Base-by-base conservation (phyloP, 2,888 invertebrate species). In the Timema podura region DNA sequence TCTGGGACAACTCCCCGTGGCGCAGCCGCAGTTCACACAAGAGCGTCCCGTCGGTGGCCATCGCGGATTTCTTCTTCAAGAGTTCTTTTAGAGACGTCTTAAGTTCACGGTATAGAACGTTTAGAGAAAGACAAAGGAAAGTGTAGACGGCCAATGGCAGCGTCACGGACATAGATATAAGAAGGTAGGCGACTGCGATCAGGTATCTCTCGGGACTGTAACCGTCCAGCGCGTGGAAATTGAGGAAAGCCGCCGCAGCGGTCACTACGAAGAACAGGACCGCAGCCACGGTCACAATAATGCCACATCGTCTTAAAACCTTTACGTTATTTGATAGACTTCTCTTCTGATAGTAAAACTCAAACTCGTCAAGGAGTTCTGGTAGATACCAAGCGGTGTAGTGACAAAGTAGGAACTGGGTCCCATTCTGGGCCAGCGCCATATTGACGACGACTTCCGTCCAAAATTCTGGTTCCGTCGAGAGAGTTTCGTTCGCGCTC, bases 371-470 rank as follows among this genome's bases (percentile, higher is more conserved):
- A 8, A 61, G 30, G 11, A 61, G 16, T 5, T 10, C 2, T 9
- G 61, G 61, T 13, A 61, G 30, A 30, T 30, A 10, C 16, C 44
- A 5, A 45, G 61, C 61, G 44, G 61, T 61, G 44, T 44, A 5
- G 61, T 61, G 61, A 45, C 61, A 61, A 30, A 61, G 61, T 30
- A 44, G 30, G 61, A 61, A 61, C 61, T 44, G 61, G 44, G 13
- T 45, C 6, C 61, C 30, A 3, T 13, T 45, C 11, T 61, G 61
- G 30, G 30, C 30, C 30, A 30, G 30, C 1, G 30, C 30, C 30
- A 30, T 30, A 30, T 30, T 3, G 30, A 30, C 3, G 44, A 44
- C 44, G 8, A 61, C 7, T 10, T 44, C 10, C 16, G 45, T 10
- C 61, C 61, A 61, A 10, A 45, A 30, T 13, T 44, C 44, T 30